Conservation (phyloP, 2,113 vertebrate genomes). For the Lanius ludovicianus region DNA sequence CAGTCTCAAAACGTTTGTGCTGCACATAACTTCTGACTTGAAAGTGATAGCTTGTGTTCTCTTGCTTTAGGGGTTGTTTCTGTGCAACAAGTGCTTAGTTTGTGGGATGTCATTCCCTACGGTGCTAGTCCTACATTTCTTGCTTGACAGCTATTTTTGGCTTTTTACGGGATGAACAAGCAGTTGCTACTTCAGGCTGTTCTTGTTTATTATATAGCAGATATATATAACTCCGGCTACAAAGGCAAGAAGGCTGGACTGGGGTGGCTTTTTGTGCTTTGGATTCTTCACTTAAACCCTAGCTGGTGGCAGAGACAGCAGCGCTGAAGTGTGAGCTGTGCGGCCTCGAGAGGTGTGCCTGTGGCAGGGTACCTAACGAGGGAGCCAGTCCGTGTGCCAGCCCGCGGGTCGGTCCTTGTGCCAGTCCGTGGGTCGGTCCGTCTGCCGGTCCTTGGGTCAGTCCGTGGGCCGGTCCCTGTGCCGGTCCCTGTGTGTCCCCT, state of each 20-base stretch:
- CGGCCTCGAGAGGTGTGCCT: accelerated
- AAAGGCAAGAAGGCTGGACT: background rate
- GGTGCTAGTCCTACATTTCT: background rate
- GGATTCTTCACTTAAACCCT: background rate
- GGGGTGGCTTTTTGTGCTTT: background rate
- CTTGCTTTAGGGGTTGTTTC: background rate
- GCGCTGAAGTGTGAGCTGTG: accelerated
- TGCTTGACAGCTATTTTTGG: accelerated
- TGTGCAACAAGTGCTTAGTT: background rate
- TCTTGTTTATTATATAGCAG: background rate
- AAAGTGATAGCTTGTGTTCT: background rate
- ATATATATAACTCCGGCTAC: background rate
- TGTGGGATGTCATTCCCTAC: background rate
- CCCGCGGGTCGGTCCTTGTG: background rate
- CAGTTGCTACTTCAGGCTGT: background rate
- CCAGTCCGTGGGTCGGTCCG: background rate
- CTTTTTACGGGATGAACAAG: background rate
- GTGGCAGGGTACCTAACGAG: background rate
- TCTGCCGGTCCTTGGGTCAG: background rate
- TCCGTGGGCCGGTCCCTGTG: background rate
- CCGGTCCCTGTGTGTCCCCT: background rate
- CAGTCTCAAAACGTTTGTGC: background rate
- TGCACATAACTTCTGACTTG: background rate
- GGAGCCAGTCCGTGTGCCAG: background rate
- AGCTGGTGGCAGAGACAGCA: accelerated